Base-by-base conservation (phyloP, 2,888 invertebrate genomes). In the Ennomos quercinarius region DNA sequence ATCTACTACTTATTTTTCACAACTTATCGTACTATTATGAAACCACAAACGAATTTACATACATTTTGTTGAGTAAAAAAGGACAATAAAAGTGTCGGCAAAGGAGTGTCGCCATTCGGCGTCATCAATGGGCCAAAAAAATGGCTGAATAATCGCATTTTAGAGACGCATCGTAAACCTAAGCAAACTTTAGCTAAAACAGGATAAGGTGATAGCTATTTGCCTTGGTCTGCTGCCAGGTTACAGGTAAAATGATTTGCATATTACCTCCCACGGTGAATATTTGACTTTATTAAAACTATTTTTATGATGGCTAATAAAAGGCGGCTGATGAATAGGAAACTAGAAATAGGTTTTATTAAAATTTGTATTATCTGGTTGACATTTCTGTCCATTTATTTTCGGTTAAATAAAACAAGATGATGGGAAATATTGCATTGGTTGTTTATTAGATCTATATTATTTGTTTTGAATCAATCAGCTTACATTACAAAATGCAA, bases 221-320 rank as follows among this genome's bases (percentile, higher is more conserved):
- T 91, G 83, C 72, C 74, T 86, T 84, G 76, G 81, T 76, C 79
- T 61, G 77, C 80, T 80, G 77, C 76, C 76, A 78, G 81, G 81
- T 79, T 86, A 89, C 92, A 92, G 92, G 92, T 92, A 92, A 80
- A 80, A 61, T 78, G 73, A 91, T 92, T 92, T 91, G 91, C 92
- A 92, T 91, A 90, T 80, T 86, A 86, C 92, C 92, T 74, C 92
- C 89, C 92, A 92, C 86, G 84, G 81, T 72, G 90, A 75, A 73
- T 80, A 85, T 83, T 74, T 68, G 64, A 69, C 63, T 63, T 52
- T 67, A 63, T 68, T 71, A 67, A 71, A 75, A 73, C 72, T 72
- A 73, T 76, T 75, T 72, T 75, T 74, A 70, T 64, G 65, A 60
- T 57, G 45, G 57, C 65, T 66, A 69, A 70, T 67, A 67, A 55